Percentiles rank a stretch among this genome's conserved stretches.
These are phyloP conservation scores for Premnoplex brunnescens DNA, from an alignment of 2,797 vertebrate genomes.

Conservation along the genomic window DNA sequence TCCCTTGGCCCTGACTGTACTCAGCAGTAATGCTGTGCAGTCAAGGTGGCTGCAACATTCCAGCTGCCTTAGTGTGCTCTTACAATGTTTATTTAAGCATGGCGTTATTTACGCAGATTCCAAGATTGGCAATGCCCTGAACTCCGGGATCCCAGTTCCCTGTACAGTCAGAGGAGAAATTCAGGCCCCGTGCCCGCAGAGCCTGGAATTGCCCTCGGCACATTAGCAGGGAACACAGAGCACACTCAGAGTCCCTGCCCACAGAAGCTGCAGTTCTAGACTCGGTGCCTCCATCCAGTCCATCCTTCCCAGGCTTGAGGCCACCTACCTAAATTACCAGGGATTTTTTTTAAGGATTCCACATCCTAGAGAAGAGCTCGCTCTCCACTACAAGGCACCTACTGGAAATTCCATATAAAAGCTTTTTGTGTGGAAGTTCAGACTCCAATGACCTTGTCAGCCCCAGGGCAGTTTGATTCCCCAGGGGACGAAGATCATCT, in stretches of 20 bases:
- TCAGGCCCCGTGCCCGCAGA: not conserved
- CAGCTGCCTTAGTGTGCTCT: not conserved
- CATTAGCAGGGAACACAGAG: not conserved
- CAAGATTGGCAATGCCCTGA: fast-evolving
- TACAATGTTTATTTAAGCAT: not conserved
- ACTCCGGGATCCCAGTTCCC: not conserved
- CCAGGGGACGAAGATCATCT: not conserved
- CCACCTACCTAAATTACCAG: not conserved
- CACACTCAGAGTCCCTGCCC: not conserved
- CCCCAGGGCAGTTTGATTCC: not conserved
- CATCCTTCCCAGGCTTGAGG: not conserved
- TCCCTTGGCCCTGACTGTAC: not conserved
- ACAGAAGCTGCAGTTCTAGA: not conserved
- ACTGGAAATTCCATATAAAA: not conserved
- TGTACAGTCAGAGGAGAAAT: not conserved
- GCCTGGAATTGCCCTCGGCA: not conserved
- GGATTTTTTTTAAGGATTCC: not conserved
- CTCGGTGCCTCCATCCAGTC: not conserved
- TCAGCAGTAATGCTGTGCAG: fast-evolving
- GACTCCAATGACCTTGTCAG: not conserved
- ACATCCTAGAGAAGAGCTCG: fast-evolving
- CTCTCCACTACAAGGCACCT: not conserved
- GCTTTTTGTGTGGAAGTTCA: not conserved
- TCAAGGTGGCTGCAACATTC: not conserved
- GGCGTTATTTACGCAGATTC: not conserved